Base-by-base conservation (phyloP, 1,140 invertebrate species). In the Gonatopus flavifemur region DNA sequence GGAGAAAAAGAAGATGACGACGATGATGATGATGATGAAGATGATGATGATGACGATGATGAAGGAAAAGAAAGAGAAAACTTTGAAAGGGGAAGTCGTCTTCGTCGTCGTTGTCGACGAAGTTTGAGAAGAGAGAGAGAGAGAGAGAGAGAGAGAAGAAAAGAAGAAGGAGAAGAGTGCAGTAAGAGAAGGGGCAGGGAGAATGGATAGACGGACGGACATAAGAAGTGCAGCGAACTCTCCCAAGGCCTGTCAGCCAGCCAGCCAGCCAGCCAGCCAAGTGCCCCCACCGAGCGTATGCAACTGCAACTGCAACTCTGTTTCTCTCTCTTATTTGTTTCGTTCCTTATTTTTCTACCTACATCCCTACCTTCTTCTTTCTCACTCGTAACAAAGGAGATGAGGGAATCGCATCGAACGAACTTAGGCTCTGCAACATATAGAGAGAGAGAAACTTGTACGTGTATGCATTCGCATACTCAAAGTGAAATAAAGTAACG, bases 211-310 rank as follows among this genome's bases (percentile, higher is more conserved):
- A 57, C 48, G 67, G 65, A 69, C 61, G 71, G 65, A 69, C 68
- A 66, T 53, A 39, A 52, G 73, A 72, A 74, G 75, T 76, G 75
- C 75, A 78, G 70, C 75, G 75, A 78, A 78, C 75, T 78, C 75
- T 78, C 70, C 66, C 72, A 76, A 78, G 75, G 75, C 67, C 71
- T 66, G 56, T 56, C n/a, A n/a, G n/a, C n/a, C n/a, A n/a, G n/a
- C n/a, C n/a, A n/a, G 41, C 43, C n/a, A 42, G 46, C 35, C 21
- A 22, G 16, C 44, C 33, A 3, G 38, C 25, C 46, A 9, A n/a
- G 32, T 63, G 55, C 41, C 56, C 49, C 62, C 61, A 52, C 51
- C 54, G 31, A 42, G 43, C 48, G 18, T 24, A 31, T 36, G 54
- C 55, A 52, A 64, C 64, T 61, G 57, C 57, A 65, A 61, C 64